Evolutionary conservation across 2,888 invertebrate species (phyloP), one percentile per base, ranked within the genome.

Genomic region (Acheta domesticus): DNA sequence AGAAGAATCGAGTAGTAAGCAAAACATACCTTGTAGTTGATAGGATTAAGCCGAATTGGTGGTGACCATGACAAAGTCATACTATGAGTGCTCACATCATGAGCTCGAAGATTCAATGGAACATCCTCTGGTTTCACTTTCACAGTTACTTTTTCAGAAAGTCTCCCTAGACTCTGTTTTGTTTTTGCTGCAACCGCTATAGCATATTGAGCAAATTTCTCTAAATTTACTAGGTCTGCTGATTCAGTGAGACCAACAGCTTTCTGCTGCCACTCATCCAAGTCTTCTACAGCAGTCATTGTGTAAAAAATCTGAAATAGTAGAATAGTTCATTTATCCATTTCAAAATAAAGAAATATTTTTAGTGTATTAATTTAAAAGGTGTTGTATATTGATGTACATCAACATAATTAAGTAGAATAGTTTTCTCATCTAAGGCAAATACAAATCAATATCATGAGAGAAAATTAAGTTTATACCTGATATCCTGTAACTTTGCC

Each of bases 61-160:
- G 95, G 93, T 23, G 95, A 92, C 96, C 97, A 97, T 75, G 94
- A 94, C 20, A 97, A 88, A 0, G 94, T 95, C 96, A 97, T 96
- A 76, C 96, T 95, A 86, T 97, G 97, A 1, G 97, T 97, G 82
- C 96, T 96, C 14, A 96, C 94, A 84, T 96, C 95, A 85, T 95
- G 94, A 49, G 96, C 96, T 84, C 95, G 91, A 80, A 97, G 89
- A 84, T 95, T 92, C 84, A 96, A 89, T 82, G 97, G 97, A 83
- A 97, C 97, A 89, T 97, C 97, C 88, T 96, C 95, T 1, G 96
- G 96, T 86, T 94, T 95, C 2, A 96, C 95, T 88, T 94, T 94
- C 2, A 96, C 96, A 3, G 94, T 94, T 1, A 94, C 92, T 86
- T 96, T 95, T 85, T 96, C 95, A 80, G 96, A 97, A 78, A 97